A percentile compares a stretch with the other conserved stretches of the same genome.
These are phyloP conservation scores for Zaprionus taronus DNA, from an alignment of 1,140 invertebrate genomes.

Conservation along the genomic window DNA sequence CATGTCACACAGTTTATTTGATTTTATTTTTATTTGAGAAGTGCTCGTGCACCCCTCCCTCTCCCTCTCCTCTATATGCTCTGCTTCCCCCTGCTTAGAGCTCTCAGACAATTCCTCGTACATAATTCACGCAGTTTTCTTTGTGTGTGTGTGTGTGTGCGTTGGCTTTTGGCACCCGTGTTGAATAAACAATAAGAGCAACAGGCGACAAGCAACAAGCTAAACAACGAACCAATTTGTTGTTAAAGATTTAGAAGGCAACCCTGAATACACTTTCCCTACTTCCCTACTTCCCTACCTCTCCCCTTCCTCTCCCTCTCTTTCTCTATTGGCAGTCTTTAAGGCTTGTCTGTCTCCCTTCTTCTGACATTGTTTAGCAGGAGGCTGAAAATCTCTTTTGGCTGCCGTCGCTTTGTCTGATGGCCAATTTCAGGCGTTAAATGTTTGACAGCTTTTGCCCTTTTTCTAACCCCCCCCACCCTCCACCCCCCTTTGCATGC, in stretches of 20 bases:
- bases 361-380: conserved; percentile 31
- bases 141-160: conserved; percentile 20
- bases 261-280: too few species aligned
- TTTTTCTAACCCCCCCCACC: neutral
- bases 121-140: conserved; percentile 48
- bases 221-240: conserved; percentile 41
- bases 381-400: conserved; percentile 29
- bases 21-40: conserved; percentile 52
- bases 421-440: conserved; percentile 50
- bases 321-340: neutral
- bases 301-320: neutral
- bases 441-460: conserved; percentile 44
- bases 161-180: conserved; percentile 52
- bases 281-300: neutral
- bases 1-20: conserved; percentile 57
- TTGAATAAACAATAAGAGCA: conserved; percentile 47
- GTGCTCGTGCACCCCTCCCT: neutral
- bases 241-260: conserved; percentile 31
- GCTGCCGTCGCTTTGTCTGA: neutral
- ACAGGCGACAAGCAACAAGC: conserved; percentile 29
- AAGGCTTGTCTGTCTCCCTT: neutral
- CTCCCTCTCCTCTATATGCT: neutral
- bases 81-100: neutral
- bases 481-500: neutral
- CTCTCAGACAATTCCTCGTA: conserved; percentile 22